Conservation (phyloP, 2,797 vertebrate species). For the Dendrocincla tyrannina region DNA sequence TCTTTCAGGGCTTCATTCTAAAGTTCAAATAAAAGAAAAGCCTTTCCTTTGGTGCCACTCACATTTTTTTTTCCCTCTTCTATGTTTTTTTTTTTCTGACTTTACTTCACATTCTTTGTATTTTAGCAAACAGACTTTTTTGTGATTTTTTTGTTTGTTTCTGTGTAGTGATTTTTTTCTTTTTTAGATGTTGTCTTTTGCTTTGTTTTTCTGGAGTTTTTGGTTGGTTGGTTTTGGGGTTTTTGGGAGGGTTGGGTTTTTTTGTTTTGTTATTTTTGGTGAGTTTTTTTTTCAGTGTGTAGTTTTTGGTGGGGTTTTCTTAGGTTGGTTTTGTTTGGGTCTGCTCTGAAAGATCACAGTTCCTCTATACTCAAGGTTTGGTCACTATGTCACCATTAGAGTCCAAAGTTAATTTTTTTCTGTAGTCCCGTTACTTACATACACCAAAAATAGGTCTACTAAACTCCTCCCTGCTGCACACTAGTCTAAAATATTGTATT, state of each 20-base stretch:
- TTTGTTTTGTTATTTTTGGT: background rate
- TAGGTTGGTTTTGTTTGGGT: background rate
- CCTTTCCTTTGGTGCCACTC: background rate
- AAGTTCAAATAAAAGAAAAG: background rate
- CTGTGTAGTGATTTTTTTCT: background rate
- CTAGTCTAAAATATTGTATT: background rate
- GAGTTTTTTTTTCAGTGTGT: background rate
- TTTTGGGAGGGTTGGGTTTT: background rate
- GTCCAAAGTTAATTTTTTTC: background rate
- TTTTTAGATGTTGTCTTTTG: background rate
- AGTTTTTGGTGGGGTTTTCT: background rate
- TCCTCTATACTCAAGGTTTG: background rate
- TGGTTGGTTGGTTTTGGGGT: background rate
- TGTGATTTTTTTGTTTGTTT: background rate
- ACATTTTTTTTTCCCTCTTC: fast-evolving
- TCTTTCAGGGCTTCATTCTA: background rate
- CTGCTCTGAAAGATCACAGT: background rate
- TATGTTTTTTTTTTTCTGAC: fast-evolving
- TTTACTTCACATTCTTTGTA: background rate
- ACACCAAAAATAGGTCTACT: background rate
- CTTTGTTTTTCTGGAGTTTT: background rate
- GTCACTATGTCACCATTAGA: background rate
- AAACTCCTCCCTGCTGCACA: background rate
- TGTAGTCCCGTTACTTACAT: background rate
- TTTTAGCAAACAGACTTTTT: background rate